phyloP scores from a whole-genome alignment of 2,888 invertebrate genomes.

The Yponomeuta sedellus region DNA sequence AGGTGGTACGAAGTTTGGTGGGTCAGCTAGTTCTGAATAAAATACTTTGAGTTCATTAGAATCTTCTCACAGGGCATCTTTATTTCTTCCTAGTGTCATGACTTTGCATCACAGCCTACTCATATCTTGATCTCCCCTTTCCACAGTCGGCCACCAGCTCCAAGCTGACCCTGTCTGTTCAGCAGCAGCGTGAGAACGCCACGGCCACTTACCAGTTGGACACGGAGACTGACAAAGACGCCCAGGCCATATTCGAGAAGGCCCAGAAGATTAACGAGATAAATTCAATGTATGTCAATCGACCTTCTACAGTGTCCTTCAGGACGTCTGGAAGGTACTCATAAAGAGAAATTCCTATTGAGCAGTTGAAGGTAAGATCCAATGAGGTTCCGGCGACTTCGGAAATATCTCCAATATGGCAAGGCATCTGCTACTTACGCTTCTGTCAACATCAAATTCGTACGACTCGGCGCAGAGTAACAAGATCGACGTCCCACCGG shows the following conservation, averaged over 20 bases:
- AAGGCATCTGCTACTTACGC: conserved; percentile 10
- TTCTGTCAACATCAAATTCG: conserved; percentile 19
- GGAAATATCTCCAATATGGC: no score
- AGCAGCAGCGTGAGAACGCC: conserved; percentile 92
- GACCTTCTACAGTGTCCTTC: no score
- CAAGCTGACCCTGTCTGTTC: conserved; percentile 57
- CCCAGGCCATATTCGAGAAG: conserved; percentile 96
- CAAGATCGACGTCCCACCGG: conserved; percentile 25
- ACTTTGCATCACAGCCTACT: no score
- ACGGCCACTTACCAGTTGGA: conserved; percentile 94
- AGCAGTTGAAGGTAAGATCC: no score
- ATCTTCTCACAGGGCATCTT: no score
- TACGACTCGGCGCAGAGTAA: conserved; percentile 25
- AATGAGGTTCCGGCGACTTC: no score
- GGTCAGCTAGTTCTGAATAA: no score
- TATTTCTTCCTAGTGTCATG: not conserved
- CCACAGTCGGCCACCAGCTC: not conserved
- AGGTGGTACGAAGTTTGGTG: no score
- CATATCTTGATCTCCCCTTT: not conserved
- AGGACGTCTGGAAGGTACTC: no score
- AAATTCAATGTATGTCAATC: no score
- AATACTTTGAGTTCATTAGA: no score
- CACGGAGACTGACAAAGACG: conserved; percentile 92
- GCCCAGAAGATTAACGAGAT: conserved; percentile 87
- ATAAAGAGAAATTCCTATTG: no score